Conservation (phyloP, 2,113 vertebrate genomes). For the Paradisaea rubra region DNA sequence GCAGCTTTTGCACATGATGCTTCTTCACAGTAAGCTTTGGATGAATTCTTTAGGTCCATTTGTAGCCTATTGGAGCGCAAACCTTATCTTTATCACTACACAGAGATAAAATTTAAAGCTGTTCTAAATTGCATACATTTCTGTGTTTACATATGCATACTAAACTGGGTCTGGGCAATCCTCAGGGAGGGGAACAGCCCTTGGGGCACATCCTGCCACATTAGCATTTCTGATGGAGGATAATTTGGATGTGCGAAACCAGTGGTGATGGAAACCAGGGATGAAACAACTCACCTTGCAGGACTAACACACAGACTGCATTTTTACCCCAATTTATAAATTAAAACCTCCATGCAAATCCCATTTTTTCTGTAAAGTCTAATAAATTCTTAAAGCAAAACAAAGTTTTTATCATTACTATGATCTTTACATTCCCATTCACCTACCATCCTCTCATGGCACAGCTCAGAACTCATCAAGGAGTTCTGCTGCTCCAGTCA, state of each 20-base stretch:
- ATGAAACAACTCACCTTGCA: neutral
- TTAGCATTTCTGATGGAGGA: neutral
- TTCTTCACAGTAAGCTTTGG: neutral
- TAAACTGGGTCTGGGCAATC: neutral
- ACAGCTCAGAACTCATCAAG: neutral
- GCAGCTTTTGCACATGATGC: neutral
- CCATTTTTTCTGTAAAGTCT: neutral
- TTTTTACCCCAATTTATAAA: neutral
- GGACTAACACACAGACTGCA: neutral
- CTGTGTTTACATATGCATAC: neutral
- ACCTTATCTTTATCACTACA: neutral
- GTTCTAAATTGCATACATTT: neutral
- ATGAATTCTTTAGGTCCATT: neutral
- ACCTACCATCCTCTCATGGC: neutral
- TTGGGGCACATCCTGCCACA: neutral
- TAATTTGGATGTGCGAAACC: neutral
- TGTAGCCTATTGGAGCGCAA: neutral
- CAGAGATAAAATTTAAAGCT: neutral
- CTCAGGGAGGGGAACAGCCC: neutral
- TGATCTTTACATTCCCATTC: neutral
- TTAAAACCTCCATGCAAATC: neutral
- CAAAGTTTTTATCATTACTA: neutral
- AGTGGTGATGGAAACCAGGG: neutral
- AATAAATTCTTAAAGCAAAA: neutral
- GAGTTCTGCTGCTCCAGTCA: neutral